Evolutionary conservation across 2,113 vertebrate species (phyloP), one percentile per base, ranked within the genome.

Genomic region (Brachypteracias leptosomus): DNA sequence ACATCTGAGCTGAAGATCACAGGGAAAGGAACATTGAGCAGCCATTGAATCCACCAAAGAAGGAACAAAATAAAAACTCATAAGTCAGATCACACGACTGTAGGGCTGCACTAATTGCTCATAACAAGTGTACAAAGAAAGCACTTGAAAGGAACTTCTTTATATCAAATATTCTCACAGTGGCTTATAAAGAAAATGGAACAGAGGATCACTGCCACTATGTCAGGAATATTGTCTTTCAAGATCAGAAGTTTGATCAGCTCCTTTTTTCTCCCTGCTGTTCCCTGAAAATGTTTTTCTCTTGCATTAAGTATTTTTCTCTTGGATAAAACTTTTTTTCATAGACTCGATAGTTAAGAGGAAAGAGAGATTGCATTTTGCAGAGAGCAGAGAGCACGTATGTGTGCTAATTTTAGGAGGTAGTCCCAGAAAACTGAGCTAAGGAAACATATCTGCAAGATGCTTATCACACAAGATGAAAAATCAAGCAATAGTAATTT

Each of bases 201-300:
- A 72, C 90, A 90, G 59, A 94, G 54, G 55, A 92, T 92, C 83
- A 65, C 67, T 88, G 92, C 20, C 90, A 93, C 75, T 24, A 42
- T 93, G 74, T 88, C 59, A 88, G 82, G 72, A 97, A 97, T 94
- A 88, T 57, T 85, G 74, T 79, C 94, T 96, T 95, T 96, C 82
- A 93, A 87, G 96, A 88, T 89, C 74, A 20, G 61, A 79, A 85
- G 85, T 82, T 88, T 88, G 49, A 91, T 93, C 73, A 38, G 73
- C 72, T 89, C 38, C 26, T 75, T 93, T 95, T 72, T 89, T 89
- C 81, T 82, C 24, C 21, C 18, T 85, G 14, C 6, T 21, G 29
- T 89, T 74, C 35, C 49, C 38, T 57, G 77, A 94, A 95, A 91
- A 93, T 71, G 6, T 87, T 95, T 81, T 82, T 89, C 57, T 67